phyloP scores from a whole-genome alignment of 2,888 invertebrate genomes.

The Caenorhabditis macrosperma region DNA sequence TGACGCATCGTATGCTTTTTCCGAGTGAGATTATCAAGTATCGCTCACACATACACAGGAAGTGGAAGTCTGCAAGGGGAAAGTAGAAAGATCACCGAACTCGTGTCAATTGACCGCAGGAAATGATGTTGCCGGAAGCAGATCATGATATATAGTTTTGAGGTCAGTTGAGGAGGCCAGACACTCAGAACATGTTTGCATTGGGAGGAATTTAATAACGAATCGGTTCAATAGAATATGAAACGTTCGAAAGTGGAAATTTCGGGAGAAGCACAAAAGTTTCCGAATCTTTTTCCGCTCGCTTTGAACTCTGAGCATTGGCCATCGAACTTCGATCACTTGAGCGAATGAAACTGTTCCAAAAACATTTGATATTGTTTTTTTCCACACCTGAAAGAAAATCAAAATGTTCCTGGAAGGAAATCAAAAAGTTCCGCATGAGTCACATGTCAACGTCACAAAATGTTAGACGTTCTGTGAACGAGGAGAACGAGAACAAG shows the following conservation, averaged over 20 bases:
- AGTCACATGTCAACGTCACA: too few relatives aligned
- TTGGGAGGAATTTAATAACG: background rate
- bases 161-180: too few relatives aligned
- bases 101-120: background rate
- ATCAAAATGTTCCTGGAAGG: background rate
- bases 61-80: slow-evolving; percentile 14
- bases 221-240: too few relatives aligned
- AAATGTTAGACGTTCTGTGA: too few relatives aligned
- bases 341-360: background rate
- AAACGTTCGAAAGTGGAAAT: background rate
- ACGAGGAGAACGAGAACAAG: too few relatives aligned
- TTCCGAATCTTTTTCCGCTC: background rate
- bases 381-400: background rate
- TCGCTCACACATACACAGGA: slow-evolving; percentile 10
- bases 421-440: too few relatives aligned
- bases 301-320: slow-evolving; percentile 22
- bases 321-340: background rate
- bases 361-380: background rate
- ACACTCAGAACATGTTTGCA: too few relatives aligned
- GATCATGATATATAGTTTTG: too few relatives aligned
- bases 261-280: background rate
- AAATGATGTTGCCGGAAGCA: background rate
- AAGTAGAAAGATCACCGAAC: background rate
- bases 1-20: slow-evolving; percentile 37
- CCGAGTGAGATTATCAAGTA: slow-evolving; percentile 28